Percentiles rank a stretch among this genome's conserved stretches.
Conservation (phyloP, 2,113 vertebrate species). For the Calidris pugnax region DNA sequence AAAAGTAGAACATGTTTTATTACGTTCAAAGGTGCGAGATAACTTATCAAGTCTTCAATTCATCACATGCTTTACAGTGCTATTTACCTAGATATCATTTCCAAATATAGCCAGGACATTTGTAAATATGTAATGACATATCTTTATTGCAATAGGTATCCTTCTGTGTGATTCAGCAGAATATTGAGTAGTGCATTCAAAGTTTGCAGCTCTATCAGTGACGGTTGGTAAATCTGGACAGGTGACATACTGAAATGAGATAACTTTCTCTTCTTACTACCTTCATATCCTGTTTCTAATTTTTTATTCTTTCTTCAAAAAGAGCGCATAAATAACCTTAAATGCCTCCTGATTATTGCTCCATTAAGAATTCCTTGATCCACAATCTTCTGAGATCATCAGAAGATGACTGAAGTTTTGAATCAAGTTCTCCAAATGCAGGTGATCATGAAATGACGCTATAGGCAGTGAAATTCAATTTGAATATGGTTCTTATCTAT, state of each 20-base stretch:
- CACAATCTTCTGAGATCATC: background rate
- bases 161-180: constrained; percentile 2
- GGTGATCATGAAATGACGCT: background rate
- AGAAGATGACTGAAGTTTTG: background rate
- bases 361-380: background rate
- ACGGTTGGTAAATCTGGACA: background rate
- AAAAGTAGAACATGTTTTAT: background rate
- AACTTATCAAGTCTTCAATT: background rate
- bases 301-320: background rate
- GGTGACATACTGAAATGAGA: background rate
- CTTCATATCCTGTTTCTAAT: background rate
- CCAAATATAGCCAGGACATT: background rate
- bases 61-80: background rate
- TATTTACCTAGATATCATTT: constrained; percentile 19
- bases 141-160: background rate
- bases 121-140: constrained; percentile 1
- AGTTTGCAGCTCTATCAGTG: background rate
- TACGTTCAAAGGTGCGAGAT: background rate
- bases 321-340: background rate
- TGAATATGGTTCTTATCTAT: background rate
- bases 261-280: background rate
- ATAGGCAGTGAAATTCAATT: background rate
- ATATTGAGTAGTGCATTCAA: background rate
- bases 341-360: background rate
- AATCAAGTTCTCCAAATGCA: background rate